Evolutionary conservation across 1,140 invertebrate species (phyloP).

Genomic region (Stegodyphus dumicola): DNA sequence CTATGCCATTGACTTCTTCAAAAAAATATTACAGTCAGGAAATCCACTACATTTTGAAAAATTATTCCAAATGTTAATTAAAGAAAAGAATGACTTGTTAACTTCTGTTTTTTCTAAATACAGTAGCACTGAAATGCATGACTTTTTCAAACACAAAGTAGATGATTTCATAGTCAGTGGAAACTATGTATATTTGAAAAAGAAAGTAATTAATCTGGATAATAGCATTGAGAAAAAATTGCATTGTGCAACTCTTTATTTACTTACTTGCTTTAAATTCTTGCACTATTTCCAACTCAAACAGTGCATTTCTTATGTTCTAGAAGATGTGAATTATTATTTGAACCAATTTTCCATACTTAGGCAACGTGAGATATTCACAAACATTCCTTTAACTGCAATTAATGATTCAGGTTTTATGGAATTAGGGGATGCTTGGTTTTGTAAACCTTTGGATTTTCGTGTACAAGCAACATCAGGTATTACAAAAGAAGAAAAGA

Average conservation of each 20-base stretch:
- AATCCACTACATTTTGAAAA: neutral
- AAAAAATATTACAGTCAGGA: neutral
- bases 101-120: neutral
- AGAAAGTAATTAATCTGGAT: neutral
- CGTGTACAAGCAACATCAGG: too few species aligned
- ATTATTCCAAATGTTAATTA: neutral
- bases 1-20: neutral
- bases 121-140: neutral
- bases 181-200: neutral
- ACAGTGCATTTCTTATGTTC: neutral
- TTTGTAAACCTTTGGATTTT: neutral
- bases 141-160: neutral
- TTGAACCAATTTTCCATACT: neutral
- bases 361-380: neutral
- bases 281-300: neutral
- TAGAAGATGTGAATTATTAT: neutral
- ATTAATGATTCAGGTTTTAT: neutral
- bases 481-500: neutral
- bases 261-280: neutral
- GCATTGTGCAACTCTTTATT: neutral
- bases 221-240: neutral
- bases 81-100: neutral
- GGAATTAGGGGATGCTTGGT: neutral
- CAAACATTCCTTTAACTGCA: neutral
- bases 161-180: neutral